phyloP scores from a whole-genome alignment of 2,797 vertebrate species.

The Falco columbarius region DNA sequence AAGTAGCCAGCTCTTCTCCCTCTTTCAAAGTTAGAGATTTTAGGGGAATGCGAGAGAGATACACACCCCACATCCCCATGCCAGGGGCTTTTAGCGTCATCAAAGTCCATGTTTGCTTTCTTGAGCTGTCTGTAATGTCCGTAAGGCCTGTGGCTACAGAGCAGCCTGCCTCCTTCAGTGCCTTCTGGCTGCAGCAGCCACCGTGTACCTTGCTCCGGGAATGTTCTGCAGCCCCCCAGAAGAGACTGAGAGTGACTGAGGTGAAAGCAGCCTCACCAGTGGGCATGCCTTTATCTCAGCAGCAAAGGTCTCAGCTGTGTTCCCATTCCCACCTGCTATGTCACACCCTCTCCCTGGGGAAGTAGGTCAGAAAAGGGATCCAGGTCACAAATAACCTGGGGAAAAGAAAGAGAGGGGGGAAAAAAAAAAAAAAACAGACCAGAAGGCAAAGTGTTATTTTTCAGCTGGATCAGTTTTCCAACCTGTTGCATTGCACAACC shows the following conservation, averaged over 20 bases:
- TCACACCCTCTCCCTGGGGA: background rate
- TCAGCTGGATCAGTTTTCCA: background rate
- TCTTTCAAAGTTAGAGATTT: background rate
- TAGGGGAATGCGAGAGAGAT: background rate
- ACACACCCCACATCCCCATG: background rate
- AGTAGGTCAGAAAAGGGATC: background rate
- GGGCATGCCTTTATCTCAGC: background rate
- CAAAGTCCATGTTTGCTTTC: background rate
- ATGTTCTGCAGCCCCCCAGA: background rate
- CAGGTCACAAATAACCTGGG: background rate
- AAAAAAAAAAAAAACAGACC: fast-evolving
- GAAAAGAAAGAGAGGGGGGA: too few relatives aligned
- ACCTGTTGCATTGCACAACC: background rate
- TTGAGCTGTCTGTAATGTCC: background rate
- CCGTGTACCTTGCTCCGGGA: background rate
- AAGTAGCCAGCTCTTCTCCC: background rate
- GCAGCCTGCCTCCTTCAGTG: background rate
- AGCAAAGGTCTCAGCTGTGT: background rate
- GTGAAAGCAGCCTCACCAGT: background rate
- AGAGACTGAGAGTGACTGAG: background rate
- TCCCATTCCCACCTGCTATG: background rate
- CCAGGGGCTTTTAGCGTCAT: background rate
- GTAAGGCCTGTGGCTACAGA: background rate
- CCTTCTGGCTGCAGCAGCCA: background rate
- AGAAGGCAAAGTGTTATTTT: background rate